Base-by-base conservation (phyloP, 2,113 vertebrate genomes). In the Etheostoma spectabile region DNA sequence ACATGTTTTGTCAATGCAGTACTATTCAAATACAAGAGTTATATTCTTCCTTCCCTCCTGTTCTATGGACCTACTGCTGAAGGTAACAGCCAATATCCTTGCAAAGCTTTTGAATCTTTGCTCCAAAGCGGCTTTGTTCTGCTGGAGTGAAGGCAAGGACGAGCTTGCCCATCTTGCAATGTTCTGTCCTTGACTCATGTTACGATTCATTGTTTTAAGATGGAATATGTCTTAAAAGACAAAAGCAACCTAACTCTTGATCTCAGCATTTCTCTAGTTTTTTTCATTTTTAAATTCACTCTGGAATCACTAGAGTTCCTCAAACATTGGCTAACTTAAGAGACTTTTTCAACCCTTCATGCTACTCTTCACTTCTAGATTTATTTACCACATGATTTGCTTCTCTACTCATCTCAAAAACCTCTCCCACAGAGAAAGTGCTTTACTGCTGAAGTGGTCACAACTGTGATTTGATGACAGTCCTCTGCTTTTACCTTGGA, bases 61-160 rank as follows among this genome's bases (percentile, higher is more conserved):
- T 55, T 75, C 62, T 35, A 1, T 46, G 52, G 56, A 75, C 56
- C 42, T 42, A 52, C 68, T 82, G 69, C 57, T 73, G 73, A 90
- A 82, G 80, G 85, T 77, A 80, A 85, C 72, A 76, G 81, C 79
- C 73, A 10, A 79, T 78, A 86, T 86, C 59, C 79, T 81, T 75
- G 76, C 60, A 14, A 77, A 82, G 80, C 85, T 86, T 92, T 89
- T 91, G 70, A 92, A 78, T 88, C 52, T 73, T 82, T 69, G 52
- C 78, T 86, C 59, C 57, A 55, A 76, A 82, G 85, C 74, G n/a
- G 46, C 65, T 84, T 52, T 80, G 74, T 82, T 59, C 45, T 60
- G 74, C 77, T 35, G 56, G 60, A 89, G 65, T 45, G 51, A 79
- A 78, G 80, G 60, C 80, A 73, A 91, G 68, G 83, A 83, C 60